Evolutionary conservation across 2,888 invertebrate species (phyloP), one percentile per base, ranked within the genome.

Genomic region (Plusia festucae): DNA sequence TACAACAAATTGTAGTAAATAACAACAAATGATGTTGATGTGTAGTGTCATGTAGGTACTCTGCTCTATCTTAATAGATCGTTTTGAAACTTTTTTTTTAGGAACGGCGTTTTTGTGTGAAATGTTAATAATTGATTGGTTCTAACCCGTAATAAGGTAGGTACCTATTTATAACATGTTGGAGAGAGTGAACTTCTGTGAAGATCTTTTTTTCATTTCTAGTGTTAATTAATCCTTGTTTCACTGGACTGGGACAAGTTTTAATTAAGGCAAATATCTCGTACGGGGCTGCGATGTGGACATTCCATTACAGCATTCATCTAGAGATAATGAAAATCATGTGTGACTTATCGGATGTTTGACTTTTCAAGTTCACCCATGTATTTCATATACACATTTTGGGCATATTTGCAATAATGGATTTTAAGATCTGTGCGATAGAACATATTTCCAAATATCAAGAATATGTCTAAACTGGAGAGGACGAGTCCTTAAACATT

Each of bases 201-300:
- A 24, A 9, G 34, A 5, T 40, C 15, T 40, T 40, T n/a, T 20
- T 69, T 62, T 60, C 71, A 20, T 44, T 64, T 84, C 81, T 58
- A 86, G 85, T 76, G 68, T 68, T 76, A 76, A 71, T 81, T 57
- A 65, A 56, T 79, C 79, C 70, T 76, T 69, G 84, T 82, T 81
- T 63, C 70, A 81, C 78, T 82, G 83, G 81, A 85, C 86, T 84
- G 70, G 89, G 85, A 86, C 89, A 90, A 92, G 91, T 91, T 92
- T 92, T 92, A 91, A 92, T 92, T 91, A 92, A 90, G 88, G 90
- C 89, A 90, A 91, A 92, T 91, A 91, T 90, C 90, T 90, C 85
- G 85, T 85, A 87, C 87, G 85, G 79, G 85, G 85, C 86, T 84
- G 85, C 84, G 79, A 84, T 87, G 88, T 88, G 88, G 88, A 91